Evolutionary conservation across 2,113 vertebrate species (phyloP).

Genomic region (Tiliqua scincoides): DNA sequence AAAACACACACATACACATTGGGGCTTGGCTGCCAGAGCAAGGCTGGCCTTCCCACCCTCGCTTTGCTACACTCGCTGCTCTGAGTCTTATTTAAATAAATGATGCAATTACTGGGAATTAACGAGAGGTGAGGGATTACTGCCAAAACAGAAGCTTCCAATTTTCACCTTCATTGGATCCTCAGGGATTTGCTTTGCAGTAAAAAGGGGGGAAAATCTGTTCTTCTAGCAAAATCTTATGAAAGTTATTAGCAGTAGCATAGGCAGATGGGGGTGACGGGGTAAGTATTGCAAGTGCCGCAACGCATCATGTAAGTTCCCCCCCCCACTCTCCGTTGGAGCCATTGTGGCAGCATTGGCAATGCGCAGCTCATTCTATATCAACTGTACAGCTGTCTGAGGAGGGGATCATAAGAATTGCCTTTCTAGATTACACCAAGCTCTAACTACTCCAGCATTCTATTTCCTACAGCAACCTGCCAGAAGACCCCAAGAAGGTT

Average conservation of each 20-base stretch:
- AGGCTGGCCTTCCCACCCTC: slow-evolving; percentile 6
- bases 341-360: too few relatives aligned
- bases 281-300: too few relatives aligned
- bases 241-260: neutral
- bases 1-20: neutral
- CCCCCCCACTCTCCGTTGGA: too few relatives aligned
- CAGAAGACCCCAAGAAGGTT: neutral
- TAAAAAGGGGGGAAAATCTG: neutral
- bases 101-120: slow-evolving; percentile 55
- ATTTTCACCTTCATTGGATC: slow-evolving; percentile 43
- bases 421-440: neutral
- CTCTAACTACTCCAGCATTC: neutral
- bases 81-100: slow-evolving; percentile 53
- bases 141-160: slow-evolving; percentile 52
- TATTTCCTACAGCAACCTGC: neutral
- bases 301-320: too few relatives aligned
- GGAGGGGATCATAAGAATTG: neutral
- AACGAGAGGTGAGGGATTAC: slow-evolving; percentile 41
- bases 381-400: neutral
- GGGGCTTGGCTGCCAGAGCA: slow-evolving; percentile 1
- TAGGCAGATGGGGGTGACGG: too few relatives aligned
- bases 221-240: neutral
- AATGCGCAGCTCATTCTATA: too few relatives aligned
- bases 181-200: slow-evolving; percentile 35
- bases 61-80: slow-evolving; percentile 13